These are phyloP conservation scores for Parauchenoglanis ngamensis DNA, from an alignment of 2,797 vertebrate genomes.

Conservation along the genomic window DNA sequence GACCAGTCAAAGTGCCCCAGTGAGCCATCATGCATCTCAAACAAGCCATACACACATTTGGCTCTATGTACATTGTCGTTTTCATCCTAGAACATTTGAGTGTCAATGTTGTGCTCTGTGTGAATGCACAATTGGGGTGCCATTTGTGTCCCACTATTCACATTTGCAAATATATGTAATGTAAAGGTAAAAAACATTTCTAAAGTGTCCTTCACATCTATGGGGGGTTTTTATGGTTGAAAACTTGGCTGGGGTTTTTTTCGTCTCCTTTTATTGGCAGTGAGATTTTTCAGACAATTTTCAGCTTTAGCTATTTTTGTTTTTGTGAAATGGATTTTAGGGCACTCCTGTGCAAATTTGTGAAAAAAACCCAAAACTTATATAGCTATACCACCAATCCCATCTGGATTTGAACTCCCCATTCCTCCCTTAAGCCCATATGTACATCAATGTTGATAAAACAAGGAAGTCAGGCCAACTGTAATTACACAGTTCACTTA, in stretches of 20 bases:
- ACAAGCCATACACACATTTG: neutral
- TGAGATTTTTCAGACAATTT: neutral
- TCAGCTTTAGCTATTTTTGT: neutral
- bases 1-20: neutral
- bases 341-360: neutral
- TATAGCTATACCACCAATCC: neutral
- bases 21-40: neutral
- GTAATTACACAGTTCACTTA: conserved; percentile 2
- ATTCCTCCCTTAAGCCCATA: neutral
- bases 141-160: neutral
- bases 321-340: neutral
- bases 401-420: too few species aligned
- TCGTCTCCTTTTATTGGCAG: neutral
- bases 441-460: neutral
- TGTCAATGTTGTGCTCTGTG: neutral
- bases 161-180: neutral
- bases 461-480: neutral
- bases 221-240: neutral
- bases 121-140: neutral
- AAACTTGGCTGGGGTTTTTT: neutral
- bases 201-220: neutral
- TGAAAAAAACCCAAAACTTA: neutral
- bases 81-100: neutral
- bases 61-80: neutral
- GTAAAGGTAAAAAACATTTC: neutral